Evolutionary conservation across 2,113 vertebrate genomes (phyloP), one percentile per base, ranked within the genome.

Genomic region (Taxidea taxus): DNA sequence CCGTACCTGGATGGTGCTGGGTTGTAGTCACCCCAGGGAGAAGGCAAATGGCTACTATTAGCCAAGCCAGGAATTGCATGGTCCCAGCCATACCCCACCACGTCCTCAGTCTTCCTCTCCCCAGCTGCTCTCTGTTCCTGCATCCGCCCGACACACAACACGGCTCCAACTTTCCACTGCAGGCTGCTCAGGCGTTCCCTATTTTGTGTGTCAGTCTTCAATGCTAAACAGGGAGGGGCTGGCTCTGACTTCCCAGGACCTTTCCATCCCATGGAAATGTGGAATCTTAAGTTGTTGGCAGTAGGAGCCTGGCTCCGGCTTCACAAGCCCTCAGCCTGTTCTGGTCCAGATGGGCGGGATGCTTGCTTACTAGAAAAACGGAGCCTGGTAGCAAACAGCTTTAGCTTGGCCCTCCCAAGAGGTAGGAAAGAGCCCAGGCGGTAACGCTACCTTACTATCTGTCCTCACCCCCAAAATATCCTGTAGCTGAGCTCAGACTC

Each of bases 231-330:
- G 97, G 98, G 98, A 98, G 97, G 97, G 95, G 97, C 96, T 97
- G 90, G 97, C 82, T 60, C 58, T 92, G 97, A 94, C 85, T 97
- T 93, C 89, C 0, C 6, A 92, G 92, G 89, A 94, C 96, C 95
- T 98, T 98, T 98, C 97, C 96, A 44, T 96, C 93, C 6, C 87
- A 74, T 86, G 94, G 92, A 98, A 98, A 96, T 97, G 95, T 97
- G 95, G 87, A 95, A 64, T 97, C 95, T 93, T 91, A 95, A 77
- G 54, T 86, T 98, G 98, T 96, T 98, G 97, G 98, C 98, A 97
- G 90, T 37, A 70, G 44, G 70, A 60, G 7, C 39, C 81, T 75
- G n/a, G 86, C 86, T 95, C 74, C 68, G 85, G 81, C 25, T 21
- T 29, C 95, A 97, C 81, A 91, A 81, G 60, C 16, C 88, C 72